Evolutionary conservation across 2,888 invertebrate genomes (phyloP), one percentile per base, ranked within the genome.

Genomic region (Cremastobaeus sp.): DNA sequence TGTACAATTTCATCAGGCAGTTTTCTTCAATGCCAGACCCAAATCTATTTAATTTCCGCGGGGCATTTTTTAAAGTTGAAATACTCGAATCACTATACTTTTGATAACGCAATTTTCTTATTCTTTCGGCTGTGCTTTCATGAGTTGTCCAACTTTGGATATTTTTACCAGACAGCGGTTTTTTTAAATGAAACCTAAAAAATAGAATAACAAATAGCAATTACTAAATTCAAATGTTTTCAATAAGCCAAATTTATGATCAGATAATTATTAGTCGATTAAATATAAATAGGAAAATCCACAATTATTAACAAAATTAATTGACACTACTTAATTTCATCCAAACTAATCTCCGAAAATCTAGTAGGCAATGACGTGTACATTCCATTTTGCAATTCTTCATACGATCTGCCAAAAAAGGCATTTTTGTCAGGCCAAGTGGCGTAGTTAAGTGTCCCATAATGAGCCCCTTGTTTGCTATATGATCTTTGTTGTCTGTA

Each of bases 381-480:
- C 25, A 64, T 65, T n/a, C 81, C 81, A 32, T 78, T 73, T 3
- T 69, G 32, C 2, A 85, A 71, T 15, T 85, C 81, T 8, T 80
- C 66, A 65, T 81, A 79, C 0, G 74, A 39, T 2, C 81, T 75
- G 9, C 92, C 92, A 41, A 92, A 84, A 80, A 90, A 92, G 45
- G 91, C 80, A 80, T 90, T 85, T 79, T 90, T 90, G 52, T 90
- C 89, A 0, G 87, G 86, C 92, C 92, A 92, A 73, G 74, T 79
- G n/a, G n/a, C n/a, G n/a, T n/a, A n/a, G n/a, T n/a, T n/a, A n/a
- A n/a, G n/a, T 25, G 76, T 83, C 9, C 17, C 6, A 21, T 11
- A 25, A 3, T n/a, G 3, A 2, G 78, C 71, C 82, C 83, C 83
- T n/a, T 83, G 54, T 65, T 81, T 79, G 21, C 43, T 73, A 8